Evolutionary conservation across 2,113 vertebrate species (phyloP), one percentile per base, ranked within the genome.

Genomic region (Leiothrix lutea): DNA sequence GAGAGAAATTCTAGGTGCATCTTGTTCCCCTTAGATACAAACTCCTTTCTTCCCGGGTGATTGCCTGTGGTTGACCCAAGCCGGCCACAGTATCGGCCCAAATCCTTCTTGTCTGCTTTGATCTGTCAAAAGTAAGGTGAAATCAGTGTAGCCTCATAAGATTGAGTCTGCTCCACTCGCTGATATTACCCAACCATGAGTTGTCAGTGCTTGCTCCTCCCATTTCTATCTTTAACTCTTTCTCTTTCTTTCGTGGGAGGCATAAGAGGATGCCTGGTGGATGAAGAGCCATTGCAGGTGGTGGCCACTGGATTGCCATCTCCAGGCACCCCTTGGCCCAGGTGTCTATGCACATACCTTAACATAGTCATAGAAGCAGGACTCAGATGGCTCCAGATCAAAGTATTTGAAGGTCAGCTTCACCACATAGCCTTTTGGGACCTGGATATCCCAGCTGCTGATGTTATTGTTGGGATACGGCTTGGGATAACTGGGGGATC

Each of bases 311-410:
- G 23, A 19, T 16, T 26, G 38, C 40, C 40, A 38, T 14, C 33
- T n/a, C 35, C 8, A 54, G 66, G 14, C 19, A 18, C 31, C 33
- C 36, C 26, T 17, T 24, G 54, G 69, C 51, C 42, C 48, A 23
- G 9, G 9, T 25, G 45, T 47, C 50, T 42, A 4, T 5, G 57
- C 28, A 81, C 97, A 12, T 97, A 99, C 99, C 98, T 98, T 98
- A 62, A 99, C 98, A 64, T 98, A 98, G 93, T 99, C 99, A 72
- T 99, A 99, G 88, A 96, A 96, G 90, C 99, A 99, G 95, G 96
- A 96, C 45, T 90, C 94, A 2, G 99, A 99, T 5, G 98, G 98
- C 85, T 99, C 99, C 58, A 99, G 94, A 81, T 99, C 99, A 97
- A 99, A 98, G 67, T 98, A 98, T 64, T 97, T 97, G 97, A 99